These are phyloP conservation scores for Agonopterix subpropinquella DNA, from an alignment of 2,888 invertebrate genomes.

Conservation along the genomic window DNA sequence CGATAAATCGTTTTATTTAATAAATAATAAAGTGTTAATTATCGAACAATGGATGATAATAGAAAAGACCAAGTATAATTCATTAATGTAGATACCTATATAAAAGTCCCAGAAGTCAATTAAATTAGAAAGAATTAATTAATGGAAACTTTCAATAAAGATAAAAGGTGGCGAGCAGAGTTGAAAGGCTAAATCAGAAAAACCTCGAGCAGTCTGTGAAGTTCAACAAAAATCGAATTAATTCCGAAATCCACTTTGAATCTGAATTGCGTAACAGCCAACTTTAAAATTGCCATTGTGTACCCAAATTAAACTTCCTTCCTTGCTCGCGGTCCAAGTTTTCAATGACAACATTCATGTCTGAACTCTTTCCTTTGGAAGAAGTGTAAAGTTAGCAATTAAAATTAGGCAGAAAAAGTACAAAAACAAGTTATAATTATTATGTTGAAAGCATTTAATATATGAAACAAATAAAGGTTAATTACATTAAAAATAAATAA, in stretches of 20 bases:
- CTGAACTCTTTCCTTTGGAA: slow-evolving; percentile 21
- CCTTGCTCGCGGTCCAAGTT: slow-evolving; percentile 28
- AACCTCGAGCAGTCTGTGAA: slow-evolving; percentile 42
- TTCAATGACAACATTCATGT: slow-evolving; percentile 27
- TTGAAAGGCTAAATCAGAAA: slow-evolving; percentile 39
- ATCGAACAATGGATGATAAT: no score
- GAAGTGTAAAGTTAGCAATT: slow-evolving; percentile 14
- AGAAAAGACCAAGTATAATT: no score
- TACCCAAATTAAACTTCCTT: slow-evolving; percentile 48
- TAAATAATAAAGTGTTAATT: no score
- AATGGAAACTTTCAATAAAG: slow-evolving; percentile 25
- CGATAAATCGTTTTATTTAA: no score
- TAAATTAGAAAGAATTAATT: slow-evolving; percentile 22
- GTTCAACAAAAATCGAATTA: slow-evolving; percentile 59
- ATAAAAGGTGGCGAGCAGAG: slow-evolving; percentile 29
- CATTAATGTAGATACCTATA: neutral
- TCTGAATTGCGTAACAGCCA: slow-evolving; percentile 48
- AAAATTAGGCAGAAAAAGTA: slow-evolving; percentile 4
- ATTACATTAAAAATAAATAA: no score
- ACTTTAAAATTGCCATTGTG: slow-evolving; percentile 61
- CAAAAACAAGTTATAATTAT: no score
- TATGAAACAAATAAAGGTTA: no score
- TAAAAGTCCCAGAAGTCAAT: slow-evolving; percentile 9
- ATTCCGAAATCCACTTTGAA: slow-evolving; percentile 56
- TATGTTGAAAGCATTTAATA: no score